Evolutionary conservation across 1,140 invertebrate species (phyloP), one percentile per base, ranked within the genome.

Genomic region (Pseudomyrmex pallidus): DNA sequence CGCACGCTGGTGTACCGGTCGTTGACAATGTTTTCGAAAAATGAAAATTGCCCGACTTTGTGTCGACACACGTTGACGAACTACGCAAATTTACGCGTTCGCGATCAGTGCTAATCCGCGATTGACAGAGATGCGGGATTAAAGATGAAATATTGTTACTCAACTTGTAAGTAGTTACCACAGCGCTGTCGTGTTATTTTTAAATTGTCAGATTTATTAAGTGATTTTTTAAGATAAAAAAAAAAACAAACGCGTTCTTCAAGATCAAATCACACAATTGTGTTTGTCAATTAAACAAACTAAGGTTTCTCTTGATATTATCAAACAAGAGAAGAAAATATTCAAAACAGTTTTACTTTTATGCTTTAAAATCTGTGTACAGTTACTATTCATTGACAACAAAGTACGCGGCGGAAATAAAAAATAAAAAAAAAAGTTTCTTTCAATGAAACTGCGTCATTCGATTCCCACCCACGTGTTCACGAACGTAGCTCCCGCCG

Each of bases 1-100:
- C 66, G 64, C n/a, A 70, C 35, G 44, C 64, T 70, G 76, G 48
- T 78, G 67, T 77, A 77, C 74, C 74, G 46, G 63, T 77, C 13
- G 76, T 48, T 68, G 22, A 78, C 64, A 59, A 80, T 70, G 66
- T 80, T 80, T 59, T 20, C 54, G 44, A 61, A 57, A 35, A 72
- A 59, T 59, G 57, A 72, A 61, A 66, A 80, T 80, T 59, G 54
- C 9, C n/a, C 13, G 9, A 20, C 8, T 17, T 22, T 52, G 17
- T 15, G 15, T 2, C 76, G 10, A 8, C n/a, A 10, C 12, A 20
- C 22, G 57, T 44, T 59, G 68, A 48, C 12, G 12, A 50, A n/a
- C 17, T 10, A 20, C 12, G 13, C 15, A 7, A 70, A 78, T 7
- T 25, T 2, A 4, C 13, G 20, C 7, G 12, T 76, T 35, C 35